Base-by-base conservation (phyloP, 2,797 vertebrate genomes). In the Stomatorhinus walkeri region DNA sequence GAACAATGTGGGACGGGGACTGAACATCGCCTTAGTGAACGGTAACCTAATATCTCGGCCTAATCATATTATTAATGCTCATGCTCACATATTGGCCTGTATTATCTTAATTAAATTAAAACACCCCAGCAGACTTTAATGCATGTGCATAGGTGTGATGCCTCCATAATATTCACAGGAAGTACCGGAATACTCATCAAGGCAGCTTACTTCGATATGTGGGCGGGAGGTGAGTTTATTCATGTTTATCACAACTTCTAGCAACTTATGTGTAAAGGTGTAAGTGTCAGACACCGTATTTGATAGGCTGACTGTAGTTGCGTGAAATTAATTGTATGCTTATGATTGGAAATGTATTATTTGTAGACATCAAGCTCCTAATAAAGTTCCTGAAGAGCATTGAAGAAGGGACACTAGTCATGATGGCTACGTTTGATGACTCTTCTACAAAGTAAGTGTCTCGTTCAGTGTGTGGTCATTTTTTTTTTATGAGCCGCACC, bases 351-450 rank as follows among this genome's bases (percentile, higher is more conserved):
- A 95, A 93, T 5, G 95, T 96, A 0, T 92, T 64, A 85, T 22
- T 84, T 92, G 83, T 89, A 99, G 98, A 99, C 81, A 97, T 99
- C 89, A 95, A 93, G 5, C 95, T 96, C 0, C 93, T 99, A 6
- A 97, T 97, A 91, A 95, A 96, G 86, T 98, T 97, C 92, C 91
- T 99, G 76, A 98, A 98, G 90, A 94, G 92, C 76, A 96, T 99
- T 87, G 93, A 95, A 79, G 97, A 98, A 0, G 98, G 98, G 87
- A 98, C 97, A 0, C 91, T 99, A 4, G 97, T 99, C 64, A 94
- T 99, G 94, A 99, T 99, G 96, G 97, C 97, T 88, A 98, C 98
- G 0, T 99, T 98, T 0, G 98, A 99, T 64, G 98, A 99, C 91
- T 93, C 97, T 48, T 94, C 98, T 48, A 97, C 97, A 88, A 99